Conservation (phyloP, 1,140 invertebrate species). For the Philotrypesis tridentata region DNA sequence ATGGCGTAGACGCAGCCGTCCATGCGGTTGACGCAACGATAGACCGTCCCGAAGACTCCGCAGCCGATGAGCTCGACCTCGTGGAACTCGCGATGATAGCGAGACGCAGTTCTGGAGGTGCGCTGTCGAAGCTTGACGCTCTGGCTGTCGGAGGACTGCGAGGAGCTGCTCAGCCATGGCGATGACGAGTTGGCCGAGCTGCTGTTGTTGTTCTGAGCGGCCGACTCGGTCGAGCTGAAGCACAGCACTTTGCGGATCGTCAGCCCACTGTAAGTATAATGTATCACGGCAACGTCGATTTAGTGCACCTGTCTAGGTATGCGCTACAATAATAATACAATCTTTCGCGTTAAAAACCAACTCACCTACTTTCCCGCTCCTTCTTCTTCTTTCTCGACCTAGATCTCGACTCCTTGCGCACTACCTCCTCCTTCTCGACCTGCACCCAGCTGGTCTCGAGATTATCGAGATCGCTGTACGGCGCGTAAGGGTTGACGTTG, state of each 20-base stretch:
- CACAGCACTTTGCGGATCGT: background rate
- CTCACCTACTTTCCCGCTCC: background rate
- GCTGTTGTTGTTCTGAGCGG: background rate
- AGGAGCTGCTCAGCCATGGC: too few species aligned
- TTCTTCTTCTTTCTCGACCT: background rate
- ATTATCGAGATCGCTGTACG: background rate
- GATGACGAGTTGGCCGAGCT: too few species aligned
- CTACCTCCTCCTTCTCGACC: background rate
- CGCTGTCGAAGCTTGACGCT: background rate
- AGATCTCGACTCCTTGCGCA: background rate
- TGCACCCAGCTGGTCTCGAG: background rate
- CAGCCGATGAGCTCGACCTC: conserved; percentile 84
- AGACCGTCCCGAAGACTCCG: conserved; percentile 92
- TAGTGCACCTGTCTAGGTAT: too few species aligned
- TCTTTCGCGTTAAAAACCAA: background rate
- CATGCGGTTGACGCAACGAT: conserved; percentile 90
- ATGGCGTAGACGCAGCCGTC: conserved; percentile 94
- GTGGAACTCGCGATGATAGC: conserved; percentile 89
- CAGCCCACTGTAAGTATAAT: background rate
- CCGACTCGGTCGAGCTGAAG: conserved; percentile 6
- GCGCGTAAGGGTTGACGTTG: conserved; percentile 18
- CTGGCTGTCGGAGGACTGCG: background rate
- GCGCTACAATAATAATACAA: too few species aligned
- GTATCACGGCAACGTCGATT: too few species aligned
- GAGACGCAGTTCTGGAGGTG: conserved; percentile 51